These are phyloP conservation scores for Dendrolimus pini DNA, from an alignment of 2,888 invertebrate genomes.

Conservation along the genomic window DNA sequence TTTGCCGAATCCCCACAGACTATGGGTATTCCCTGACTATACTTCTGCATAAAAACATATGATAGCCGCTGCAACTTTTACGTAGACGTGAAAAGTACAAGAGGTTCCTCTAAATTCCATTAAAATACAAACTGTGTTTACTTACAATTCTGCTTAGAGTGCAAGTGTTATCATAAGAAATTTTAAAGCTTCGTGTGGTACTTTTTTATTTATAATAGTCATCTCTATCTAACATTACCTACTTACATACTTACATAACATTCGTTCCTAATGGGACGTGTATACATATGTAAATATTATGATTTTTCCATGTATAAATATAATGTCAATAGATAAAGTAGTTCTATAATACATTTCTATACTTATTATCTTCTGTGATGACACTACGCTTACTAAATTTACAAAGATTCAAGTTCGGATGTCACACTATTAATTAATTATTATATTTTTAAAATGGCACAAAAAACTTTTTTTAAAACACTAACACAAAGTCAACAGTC, in stretches of 20 bases:
- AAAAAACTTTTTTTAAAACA: constrained; percentile 73
- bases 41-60: too few species aligned
- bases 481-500: constrained; percentile 74
- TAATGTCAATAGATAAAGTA: constrained; percentile 68
- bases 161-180: constrained; percentile 76
- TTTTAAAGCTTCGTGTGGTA: constrained; percentile 77
- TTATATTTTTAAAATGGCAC: constrained; percentile 74
- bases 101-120: not conserved
- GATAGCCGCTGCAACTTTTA: too few species aligned
- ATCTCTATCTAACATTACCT: constrained; percentile 69
- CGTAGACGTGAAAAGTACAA: too few species aligned
- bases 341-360: constrained; percentile 59
- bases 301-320: constrained; percentile 69
- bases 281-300: constrained; percentile 76
- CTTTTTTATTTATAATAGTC: constrained; percentile 48
- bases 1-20: too few species aligned
- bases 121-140: constrained; percentile 41
- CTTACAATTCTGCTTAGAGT: constrained; percentile 67
- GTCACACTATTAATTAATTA: constrained; percentile 55
- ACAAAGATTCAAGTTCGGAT: constrained; percentile 76
- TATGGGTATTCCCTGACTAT: too few species aligned
- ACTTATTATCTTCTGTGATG: constrained; percentile 71
- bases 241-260: constrained; percentile 63
- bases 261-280: constrained; percentile 76
- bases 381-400: constrained; percentile 64